Evolutionary conservation across 2,888 invertebrate species (phyloP).

Genomic region (Petrolisthes cinctipes): DNA sequence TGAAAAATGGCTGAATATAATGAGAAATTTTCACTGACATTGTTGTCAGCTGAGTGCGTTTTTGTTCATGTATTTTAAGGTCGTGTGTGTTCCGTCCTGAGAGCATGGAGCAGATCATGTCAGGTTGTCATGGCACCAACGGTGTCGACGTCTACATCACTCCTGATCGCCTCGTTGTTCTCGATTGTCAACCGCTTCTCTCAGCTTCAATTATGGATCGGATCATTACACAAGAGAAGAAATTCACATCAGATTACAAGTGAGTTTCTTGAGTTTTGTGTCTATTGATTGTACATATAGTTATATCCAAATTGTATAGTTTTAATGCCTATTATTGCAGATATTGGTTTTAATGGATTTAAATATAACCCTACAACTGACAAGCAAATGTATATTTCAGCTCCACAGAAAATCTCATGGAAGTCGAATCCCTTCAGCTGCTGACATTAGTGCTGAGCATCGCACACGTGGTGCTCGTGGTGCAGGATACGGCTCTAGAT

Average conservation of each 20-base stretch:
- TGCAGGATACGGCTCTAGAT: conserved; percentile 91
- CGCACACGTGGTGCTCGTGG: conserved; percentile 89
- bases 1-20: too few relatives aligned
- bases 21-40: too few relatives aligned
- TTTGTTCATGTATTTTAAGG: conserved; percentile 39
- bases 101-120: conserved; percentile 77
- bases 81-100: conserved; percentile 72
- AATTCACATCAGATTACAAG: conserved; percentile 65
- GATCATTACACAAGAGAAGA: conserved; percentile 73
- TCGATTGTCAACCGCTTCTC: conserved; percentile 87
- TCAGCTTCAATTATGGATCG: conserved; percentile 78
- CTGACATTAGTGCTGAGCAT: conserved; percentile 87
- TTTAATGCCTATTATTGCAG: too few relatives aligned
- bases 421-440: conserved; percentile 74
- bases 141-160: conserved; percentile 83
- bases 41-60: too few relatives aligned
- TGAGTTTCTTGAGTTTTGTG: conserved; percentile 7
- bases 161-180: conserved; percentile 81
- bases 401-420: conserved; percentile 62
- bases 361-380: not conserved
- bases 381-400: conserved; percentile 23
- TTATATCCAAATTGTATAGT: too few relatives aligned
- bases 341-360: too few relatives aligned
- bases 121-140: conserved; percentile 79
- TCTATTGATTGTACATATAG: too few relatives aligned